Evolutionary conservation across 64 coral and sea anemone species (phyloP).

Genomic region (Acropora yongei): DNA sequence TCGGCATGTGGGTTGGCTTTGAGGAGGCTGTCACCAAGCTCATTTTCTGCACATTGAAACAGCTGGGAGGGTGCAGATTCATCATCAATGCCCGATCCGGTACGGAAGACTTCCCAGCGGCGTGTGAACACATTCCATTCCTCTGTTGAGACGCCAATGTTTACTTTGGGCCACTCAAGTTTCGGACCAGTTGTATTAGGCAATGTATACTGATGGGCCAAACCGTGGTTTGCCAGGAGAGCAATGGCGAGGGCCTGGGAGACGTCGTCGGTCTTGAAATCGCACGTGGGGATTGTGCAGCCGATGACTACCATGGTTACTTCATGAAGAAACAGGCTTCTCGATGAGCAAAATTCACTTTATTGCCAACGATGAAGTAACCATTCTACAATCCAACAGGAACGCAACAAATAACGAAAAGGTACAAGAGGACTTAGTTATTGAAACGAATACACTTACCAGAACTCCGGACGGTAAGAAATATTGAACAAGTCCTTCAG

Average conservation of each 20-base stretch:
- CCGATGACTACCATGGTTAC: slow-evolving; percentile 60
- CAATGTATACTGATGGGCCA: slow-evolving; percentile 26
- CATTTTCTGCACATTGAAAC: slow-evolving; percentile 64
- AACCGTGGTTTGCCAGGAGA: slow-evolving; percentile 52
- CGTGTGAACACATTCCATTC: slow-evolving; percentile 70
- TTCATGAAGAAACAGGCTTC: slow-evolving; percentile 48
- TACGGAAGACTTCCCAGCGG: slow-evolving; percentile 73
- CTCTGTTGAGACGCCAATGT: slow-evolving; percentile 34
- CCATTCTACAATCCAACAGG: slow-evolving; percentile 24
- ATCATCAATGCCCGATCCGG: slow-evolving; percentile 62
- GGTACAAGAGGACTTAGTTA: background rate
- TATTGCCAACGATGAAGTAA: slow-evolving; percentile 36
- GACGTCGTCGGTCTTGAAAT: slow-evolving; percentile 45
- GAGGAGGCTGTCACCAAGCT: slow-evolving; percentile 59
- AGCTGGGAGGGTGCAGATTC: slow-evolving; percentile 41
- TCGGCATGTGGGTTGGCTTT: slow-evolving; percentile 51
- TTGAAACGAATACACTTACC: background rate
- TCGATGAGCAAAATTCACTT: slow-evolving; percentile 17
- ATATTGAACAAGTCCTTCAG: background rate
- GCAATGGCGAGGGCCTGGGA: slow-evolving; percentile 55
- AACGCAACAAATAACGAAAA: background rate
- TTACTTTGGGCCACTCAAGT: slow-evolving; percentile 57
- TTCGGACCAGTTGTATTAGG: slow-evolving; percentile 20
- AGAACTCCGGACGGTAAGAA: background rate
- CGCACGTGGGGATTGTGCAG: slow-evolving; percentile 46